Base-by-base conservation (phyloP, 1,140 invertebrate species). In the Lepidostoma basale region DNA sequence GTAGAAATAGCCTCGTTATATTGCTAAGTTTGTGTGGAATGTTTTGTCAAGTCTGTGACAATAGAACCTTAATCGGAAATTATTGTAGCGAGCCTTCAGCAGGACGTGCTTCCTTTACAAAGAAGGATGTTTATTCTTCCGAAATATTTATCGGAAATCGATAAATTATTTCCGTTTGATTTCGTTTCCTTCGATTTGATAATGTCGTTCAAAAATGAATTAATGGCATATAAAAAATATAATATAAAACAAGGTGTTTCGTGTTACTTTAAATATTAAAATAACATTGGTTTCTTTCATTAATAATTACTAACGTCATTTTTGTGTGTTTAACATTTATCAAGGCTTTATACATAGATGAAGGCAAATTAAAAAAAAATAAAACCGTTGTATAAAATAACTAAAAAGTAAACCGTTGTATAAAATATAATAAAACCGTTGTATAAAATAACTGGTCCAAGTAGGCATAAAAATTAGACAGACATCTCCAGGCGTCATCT, bases 141-240 rank as follows among this genome's bases (percentile, higher is more conserved):
- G 14, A 36, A 56, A 33, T 39, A 39, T 56, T 56, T 36, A 56
- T 56, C 22, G 52, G 18, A 56, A 56, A 56, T 56, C 52, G 52
- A 56, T 33, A 56, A 36, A n/a, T 6, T 56, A 16, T 18, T 33
- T 56, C 18, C 14, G 5, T 20, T 36, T 0, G 14, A 33, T 20
- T 36, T 18, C 30, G 52, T 36, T 56, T 54, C 14, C 25, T 54
- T 28, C 5, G 26, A 18, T 56, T 28, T 9, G 20, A 22, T 33
- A 28, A 22, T 12, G 18, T 14, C 52, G 52, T 56, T n/a, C 33
- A 56, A 56, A 12, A 36, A 36, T 12, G 9, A 9, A 12, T 36
- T 36, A 12, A 12, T n/a, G 14, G 33, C 14, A 9, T 12, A 12
- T 36, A 12, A n/a, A 36, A n/a, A 5, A n/a, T 36, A 36, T n/a